Evolutionary conservation across 2,888 invertebrate genomes (phyloP), one percentile per base, ranked within the genome.

Genomic region (Camptogramma bilineatum): DNA sequence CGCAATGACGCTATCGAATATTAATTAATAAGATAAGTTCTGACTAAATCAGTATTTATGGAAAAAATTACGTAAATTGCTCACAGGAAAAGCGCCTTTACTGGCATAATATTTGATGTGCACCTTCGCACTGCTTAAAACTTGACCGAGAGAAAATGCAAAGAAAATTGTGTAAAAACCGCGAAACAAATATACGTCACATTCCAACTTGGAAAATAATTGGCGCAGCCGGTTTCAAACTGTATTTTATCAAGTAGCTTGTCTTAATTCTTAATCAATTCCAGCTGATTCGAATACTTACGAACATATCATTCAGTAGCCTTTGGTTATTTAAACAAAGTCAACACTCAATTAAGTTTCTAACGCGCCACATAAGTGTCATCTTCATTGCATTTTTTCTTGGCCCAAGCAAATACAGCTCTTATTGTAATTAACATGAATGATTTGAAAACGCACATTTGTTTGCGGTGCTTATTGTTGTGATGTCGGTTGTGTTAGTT

Each of bases 401-500:
- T 44, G 44, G 44, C 7, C 44, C 17, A 17, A 44, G 44, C 13
- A 42, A 42, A 16, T 42, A 42, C n/a, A 10, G n/a, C n/a, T 31
- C 31, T n/a, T 42, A 17, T 44, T 17, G 8, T 17, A 44, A 17
- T 44, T 44, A 17, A 44, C 16, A 1, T 44, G 44, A 17, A 42
- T 16, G n/a, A 42, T 16, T 42, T 16, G 4, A 17, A 48, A 8
- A 54, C 31, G 78, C 81, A 83, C 80, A 82, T 74, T 64, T 78
- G 78, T 72, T 64, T 80, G 78, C 71, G 81, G 82, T 84, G 82
- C 83, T 62, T 66, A 21, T 85, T 85, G 70, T 77, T 75, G 76
- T 81, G 75, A 84, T 57, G 69, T 83, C 73, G 84, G 85, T 88
- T 87, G 86, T 87, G 82, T 84, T 80, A 57, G 67, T 75, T 61